Conservation (phyloP, 2,888 invertebrate genomes). For the Netelia virgata region DNA sequence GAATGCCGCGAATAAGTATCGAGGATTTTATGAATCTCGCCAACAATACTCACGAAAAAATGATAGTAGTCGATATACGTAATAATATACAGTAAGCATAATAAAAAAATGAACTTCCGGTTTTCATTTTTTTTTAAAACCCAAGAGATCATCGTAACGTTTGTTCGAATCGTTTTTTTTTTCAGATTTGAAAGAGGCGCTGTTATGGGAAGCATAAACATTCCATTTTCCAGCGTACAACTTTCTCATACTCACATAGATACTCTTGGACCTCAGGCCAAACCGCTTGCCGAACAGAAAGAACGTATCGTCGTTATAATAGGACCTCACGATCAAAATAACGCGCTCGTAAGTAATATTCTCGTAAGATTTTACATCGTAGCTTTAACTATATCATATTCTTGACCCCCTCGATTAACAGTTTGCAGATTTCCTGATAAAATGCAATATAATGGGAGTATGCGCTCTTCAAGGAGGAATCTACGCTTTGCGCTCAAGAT, state of each 20-base stretch:
- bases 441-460: constrained; percentile 91
- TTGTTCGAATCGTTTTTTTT: constrained; percentile 51
- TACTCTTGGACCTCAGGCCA: constrained; percentile 88
- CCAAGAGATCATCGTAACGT: too few species aligned
- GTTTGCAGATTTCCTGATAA: constrained; percentile 95
- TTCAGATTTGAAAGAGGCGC: constrained; percentile 91
- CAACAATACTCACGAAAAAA: constrained; percentile 85
- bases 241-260: constrained; percentile 90
- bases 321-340: constrained; percentile 92
- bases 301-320: constrained; percentile 91
- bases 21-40: constrained; percentile 91
- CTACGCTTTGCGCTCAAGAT: constrained; percentile 89
- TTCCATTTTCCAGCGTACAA: constrained; percentile 93
- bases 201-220: constrained; percentile 93
- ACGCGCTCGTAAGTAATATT: constrained; percentile 87
- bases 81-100: constrained; percentile 87
- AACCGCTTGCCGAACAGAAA: constrained; percentile 87
- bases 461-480: constrained; percentile 96
- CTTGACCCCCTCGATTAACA: constrained; percentile 83
- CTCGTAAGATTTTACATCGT: constrained; percentile 34
- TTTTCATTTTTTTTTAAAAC: neutral
- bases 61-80: constrained; percentile 90
- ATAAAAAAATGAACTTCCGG: neutral
- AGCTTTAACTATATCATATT: constrained; percentile 31
- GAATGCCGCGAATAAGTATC: constrained; percentile 92